Conservation (phyloP, 1,140 invertebrate genomes). For the Catajapyx aquilonaris region DNA sequence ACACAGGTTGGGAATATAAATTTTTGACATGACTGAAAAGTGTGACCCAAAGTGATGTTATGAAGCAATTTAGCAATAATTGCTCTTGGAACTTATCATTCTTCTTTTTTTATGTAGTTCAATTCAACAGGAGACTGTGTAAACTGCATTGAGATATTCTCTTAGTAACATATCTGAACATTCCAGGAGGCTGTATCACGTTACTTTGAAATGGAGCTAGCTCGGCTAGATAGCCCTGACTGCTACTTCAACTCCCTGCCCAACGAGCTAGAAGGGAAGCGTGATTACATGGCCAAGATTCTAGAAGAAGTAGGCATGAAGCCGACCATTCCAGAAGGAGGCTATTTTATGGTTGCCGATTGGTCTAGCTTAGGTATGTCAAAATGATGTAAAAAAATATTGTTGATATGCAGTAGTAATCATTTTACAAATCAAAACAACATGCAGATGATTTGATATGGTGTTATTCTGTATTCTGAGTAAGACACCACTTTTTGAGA, state of each 20-base stretch:
- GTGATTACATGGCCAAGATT: constrained; percentile 61
- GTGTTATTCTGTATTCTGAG: not conserved
- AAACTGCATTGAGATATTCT: no score
- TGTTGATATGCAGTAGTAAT: no score
- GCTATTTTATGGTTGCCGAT: constrained; percentile 92
- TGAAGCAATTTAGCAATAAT: not conserved
- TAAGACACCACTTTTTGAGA: constrained; percentile 3
- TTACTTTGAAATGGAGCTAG: constrained; percentile 70
- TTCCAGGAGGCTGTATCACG: constrained; percentile 72
- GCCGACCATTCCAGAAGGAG: constrained; percentile 83
- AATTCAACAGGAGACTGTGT: no score
- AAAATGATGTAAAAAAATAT: no score
- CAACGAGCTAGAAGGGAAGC: constrained; percentile 54
- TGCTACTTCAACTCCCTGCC: constrained; percentile 70
- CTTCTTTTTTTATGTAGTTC: constrained; percentile 8
- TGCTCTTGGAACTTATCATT: constrained; percentile 4
- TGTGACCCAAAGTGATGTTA: not conserved
- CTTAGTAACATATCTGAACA: no score
- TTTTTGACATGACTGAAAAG: not conserved
- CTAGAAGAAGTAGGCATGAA: constrained; percentile 62
- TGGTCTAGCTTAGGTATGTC: constrained; percentile 62
- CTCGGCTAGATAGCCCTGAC: constrained; percentile 41
- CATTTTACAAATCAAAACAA: no score
- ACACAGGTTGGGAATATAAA: constrained; percentile 31
- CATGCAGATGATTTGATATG: no score